Conservation (phyloP, 2,888 invertebrate genomes). For the Masnerella sp. region DNA sequence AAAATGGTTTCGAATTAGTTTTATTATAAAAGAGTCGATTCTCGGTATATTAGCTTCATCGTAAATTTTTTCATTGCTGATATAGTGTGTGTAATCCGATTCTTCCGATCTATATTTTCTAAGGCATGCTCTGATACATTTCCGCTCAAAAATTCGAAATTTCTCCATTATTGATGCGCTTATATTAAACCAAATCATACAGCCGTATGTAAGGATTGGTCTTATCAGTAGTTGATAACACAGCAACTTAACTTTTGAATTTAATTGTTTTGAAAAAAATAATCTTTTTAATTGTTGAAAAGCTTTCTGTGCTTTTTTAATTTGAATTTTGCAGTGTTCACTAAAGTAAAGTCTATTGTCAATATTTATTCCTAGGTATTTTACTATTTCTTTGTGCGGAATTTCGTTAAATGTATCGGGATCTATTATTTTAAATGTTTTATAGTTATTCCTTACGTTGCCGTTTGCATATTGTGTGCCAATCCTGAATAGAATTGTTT, state of each 20-base stretch:
- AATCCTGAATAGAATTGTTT: slow-evolving; percentile 44
- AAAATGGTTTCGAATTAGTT: too few relatives aligned
- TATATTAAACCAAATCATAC: background rate
- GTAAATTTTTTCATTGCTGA: too few relatives aligned
- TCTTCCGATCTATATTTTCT: too few relatives aligned
- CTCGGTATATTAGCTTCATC: too few relatives aligned
- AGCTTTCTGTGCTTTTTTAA: slow-evolving; percentile 58
- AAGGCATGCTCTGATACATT: background rate
- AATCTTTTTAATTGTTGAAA: slow-evolving; percentile 29
- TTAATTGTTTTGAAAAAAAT: slow-evolving; percentile 48
- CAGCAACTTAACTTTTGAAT: background rate
- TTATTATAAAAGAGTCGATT: too few relatives aligned
- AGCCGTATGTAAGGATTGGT: background rate
- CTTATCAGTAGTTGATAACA: background rate
- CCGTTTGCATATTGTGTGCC: background rate
- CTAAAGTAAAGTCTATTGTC: slow-evolving; percentile 11
- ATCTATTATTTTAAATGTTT: slow-evolving; percentile 27
- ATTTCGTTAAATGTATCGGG: background rate
- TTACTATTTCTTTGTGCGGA: slow-evolving; percentile 13
- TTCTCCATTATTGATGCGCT: background rate
- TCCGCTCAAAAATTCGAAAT: background rate
- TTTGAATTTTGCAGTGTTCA: slow-evolving; percentile 37
- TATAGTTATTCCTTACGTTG: too few relatives aligned
- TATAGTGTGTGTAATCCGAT: too few relatives aligned
- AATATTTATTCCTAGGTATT: slow-evolving; percentile 15